phyloP scores from a whole-genome alignment of 2,797 vertebrate genomes.

The Thamnophis elegans region DNA sequence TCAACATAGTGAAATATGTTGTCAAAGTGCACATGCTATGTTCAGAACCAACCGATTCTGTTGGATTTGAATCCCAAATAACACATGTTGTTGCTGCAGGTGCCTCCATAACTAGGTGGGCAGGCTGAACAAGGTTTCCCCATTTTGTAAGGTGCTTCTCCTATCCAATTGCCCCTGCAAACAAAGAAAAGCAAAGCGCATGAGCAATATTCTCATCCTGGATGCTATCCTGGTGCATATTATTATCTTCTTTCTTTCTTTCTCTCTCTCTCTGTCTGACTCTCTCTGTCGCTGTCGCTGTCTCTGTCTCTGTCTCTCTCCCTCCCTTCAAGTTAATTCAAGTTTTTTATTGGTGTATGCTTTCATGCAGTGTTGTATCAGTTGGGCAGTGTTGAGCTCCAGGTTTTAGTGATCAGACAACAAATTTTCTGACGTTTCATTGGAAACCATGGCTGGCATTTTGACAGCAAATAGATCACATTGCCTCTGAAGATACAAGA shows the following conservation, averaged over 20 bases:
- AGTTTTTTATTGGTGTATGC: not conserved
- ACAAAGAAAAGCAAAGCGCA: constrained; percentile 19
- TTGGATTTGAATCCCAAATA: constrained; percentile 72
- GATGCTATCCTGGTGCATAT: not conserved
- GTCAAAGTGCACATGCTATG: fast-evolving
- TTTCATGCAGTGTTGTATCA: not conserved
- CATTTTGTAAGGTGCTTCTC: constrained; percentile 82
- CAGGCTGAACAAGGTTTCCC: constrained; percentile 85
- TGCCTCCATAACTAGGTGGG: constrained; percentile 79
- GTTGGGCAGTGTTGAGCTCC: not conserved
- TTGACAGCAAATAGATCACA: not conserved
- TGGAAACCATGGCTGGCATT: not conserved
- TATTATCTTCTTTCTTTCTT: not conserved
- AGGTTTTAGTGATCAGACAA: not conserved
- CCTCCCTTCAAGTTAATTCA: no score
- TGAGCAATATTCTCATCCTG: not conserved
- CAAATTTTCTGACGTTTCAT: not conserved
- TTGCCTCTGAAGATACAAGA: not conserved
- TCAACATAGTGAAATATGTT: not conserved
- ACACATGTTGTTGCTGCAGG: constrained; percentile 85
- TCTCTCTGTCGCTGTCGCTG: no score
- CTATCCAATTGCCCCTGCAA: constrained; percentile 88
- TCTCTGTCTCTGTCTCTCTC: no score
- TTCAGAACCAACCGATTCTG: constrained; percentile 67
- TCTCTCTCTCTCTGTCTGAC: no score